A percentile compares a stretch with the other conserved stretches of the same genome.
Conservation (phyloP, 1,140 invertebrate genomes). For the Trichoplusia ni region DNA sequence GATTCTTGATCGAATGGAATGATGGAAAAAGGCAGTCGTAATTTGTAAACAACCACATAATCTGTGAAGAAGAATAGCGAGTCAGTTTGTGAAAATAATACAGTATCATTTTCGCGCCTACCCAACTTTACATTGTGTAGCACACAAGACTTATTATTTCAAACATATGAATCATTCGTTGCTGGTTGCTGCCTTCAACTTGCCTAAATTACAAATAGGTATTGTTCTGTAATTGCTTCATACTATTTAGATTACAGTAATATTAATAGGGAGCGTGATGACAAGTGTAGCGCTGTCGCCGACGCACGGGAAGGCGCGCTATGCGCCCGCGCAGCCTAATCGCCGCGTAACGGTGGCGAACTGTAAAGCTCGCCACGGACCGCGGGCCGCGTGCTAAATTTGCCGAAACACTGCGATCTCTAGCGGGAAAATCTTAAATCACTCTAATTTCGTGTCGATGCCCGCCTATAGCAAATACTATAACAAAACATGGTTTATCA, state of each 20-base stretch:
- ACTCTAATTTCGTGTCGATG: constrained; percentile 55
- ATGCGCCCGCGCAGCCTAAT: constrained; percentile 71
- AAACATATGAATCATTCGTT: too few relatives aligned
- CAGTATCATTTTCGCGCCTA: not conserved
- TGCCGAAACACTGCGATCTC: constrained; percentile 75
- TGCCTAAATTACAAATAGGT: too few relatives aligned
- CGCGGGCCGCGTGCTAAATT: constrained; percentile 77
- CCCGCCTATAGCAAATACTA: constrained; percentile 48
- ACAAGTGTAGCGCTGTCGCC: constrained; percentile 46
- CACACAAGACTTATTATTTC: too few relatives aligned
- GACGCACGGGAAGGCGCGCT: constrained; percentile 34
- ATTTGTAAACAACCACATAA: not conserved
- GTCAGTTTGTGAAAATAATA: not conserved
- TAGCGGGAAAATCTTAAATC: constrained; percentile 77
- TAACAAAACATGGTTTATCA: constrained; percentile 35
- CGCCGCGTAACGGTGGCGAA: constrained; percentile 78
- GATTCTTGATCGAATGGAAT: too few relatives aligned
- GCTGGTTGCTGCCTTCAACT: too few relatives aligned
- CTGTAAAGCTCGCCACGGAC: constrained; percentile 75
- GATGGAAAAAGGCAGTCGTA: too few relatives aligned
- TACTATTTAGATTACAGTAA: too few relatives aligned
- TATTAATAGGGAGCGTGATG: too few relatives aligned
- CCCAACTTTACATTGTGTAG: too few relatives aligned
- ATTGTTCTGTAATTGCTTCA: too few relatives aligned
- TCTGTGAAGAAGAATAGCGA: not conserved